Evolutionary conservation across 2,113 vertebrate genomes (phyloP), one percentile per base, ranked within the genome.

Genomic region (Elachura formosa): DNA sequence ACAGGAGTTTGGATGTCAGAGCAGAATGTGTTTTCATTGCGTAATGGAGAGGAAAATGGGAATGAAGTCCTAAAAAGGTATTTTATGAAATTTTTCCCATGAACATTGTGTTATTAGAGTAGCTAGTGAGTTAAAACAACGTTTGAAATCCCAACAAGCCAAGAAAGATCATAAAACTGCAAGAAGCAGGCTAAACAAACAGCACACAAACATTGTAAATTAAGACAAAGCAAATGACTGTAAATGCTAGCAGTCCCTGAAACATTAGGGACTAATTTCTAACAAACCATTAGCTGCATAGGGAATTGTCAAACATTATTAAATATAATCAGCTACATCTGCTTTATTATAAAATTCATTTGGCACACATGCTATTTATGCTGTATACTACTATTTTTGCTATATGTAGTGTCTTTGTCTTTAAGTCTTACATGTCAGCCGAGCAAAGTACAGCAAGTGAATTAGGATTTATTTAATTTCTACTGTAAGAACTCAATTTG

Each of bases 241-340:
- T 74, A 94, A 89, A 84, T 95, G 90, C 94, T 87, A 97, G 64
- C 91, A 97, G 86, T 95, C 85, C 75, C 87, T 95, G 82, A 96
- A 97, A 96, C 89, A 91, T 95, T 96, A 96, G 93, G 87, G 96
- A 93, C 89, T 96, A 95, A 97, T 97, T 97, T 96, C 93, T 96
- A 96, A 87, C 94, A 96, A 97, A 97, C 93, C 95, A 92, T 96
- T 97, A 96, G 95, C 89, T 93, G 89, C 87, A 64, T 34, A 36
- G 93, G 93, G 96, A 96, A 94, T 97, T 96, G 96, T 94, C 92
- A 87, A 93, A 96, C 89, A 96, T 97, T 97, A 97, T 96, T 97
- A 95, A 96, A 96, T 95, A 93, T 97, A 96, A 97, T 98, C 96
- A 88, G 90, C 79, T 95, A 68, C 95, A 96, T 97, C 93, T 95